These are phyloP conservation scores for Sebastes trivittatus DNA, from an alignment of 2,797 vertebrate genomes.

Conservation along the genomic window DNA sequence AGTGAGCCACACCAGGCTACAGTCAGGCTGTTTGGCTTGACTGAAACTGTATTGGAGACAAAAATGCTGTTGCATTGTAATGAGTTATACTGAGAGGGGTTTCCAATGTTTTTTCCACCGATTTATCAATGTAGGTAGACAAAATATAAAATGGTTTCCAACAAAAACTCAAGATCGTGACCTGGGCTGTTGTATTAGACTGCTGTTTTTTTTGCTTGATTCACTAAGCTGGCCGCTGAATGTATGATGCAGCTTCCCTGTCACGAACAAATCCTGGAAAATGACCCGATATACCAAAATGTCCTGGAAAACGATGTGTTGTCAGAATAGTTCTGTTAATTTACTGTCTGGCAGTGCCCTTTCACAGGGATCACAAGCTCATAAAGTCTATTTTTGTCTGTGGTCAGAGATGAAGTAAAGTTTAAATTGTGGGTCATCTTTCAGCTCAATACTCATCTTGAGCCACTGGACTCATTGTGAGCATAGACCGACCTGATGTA, in stretches of 20 bases:
- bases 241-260: background rate
- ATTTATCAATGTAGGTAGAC: background rate
- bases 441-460: background rate
- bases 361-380: background rate
- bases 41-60: background rate
- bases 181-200: background rate
- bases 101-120: background rate
- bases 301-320: background rate
- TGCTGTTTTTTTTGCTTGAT: background rate
- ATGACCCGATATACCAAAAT: background rate
- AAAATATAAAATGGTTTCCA: background rate
- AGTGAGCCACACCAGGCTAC: background rate
- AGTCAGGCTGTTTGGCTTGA: background rate
- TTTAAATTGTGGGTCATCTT: background rate
- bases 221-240: background rate
- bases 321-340: background rate
- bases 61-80: background rate
- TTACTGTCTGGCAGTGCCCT: background rate
- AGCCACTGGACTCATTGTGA: background rate
- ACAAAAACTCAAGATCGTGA: background rate
- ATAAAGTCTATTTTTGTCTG: background rate
- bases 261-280: background rate
- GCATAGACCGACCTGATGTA: background rate
- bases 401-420: background rate
- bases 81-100: background rate